phyloP scores from a whole-genome alignment of 2,888 invertebrate species.

The Phragmatobia fuliginosa region DNA sequence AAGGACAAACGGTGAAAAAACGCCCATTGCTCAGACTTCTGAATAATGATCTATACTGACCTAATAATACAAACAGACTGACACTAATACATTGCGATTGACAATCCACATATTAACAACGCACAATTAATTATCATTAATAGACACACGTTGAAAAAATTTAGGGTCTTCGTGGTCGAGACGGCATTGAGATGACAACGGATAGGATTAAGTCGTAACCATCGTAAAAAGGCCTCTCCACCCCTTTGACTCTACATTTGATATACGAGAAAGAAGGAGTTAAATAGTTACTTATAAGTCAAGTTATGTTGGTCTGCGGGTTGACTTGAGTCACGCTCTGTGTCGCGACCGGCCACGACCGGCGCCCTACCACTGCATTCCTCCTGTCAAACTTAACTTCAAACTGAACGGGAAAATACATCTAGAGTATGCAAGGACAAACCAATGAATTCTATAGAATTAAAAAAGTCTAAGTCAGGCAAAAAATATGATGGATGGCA shows the following conservation, averaged over 20 bases:
- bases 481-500: slow-evolving; percentile 25
- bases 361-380: slow-evolving; percentile 76
- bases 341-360: slow-evolving; percentile 77
- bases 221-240: slow-evolving; percentile 54
- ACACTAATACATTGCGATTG: slow-evolving; percentile 79
- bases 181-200: slow-evolving; percentile 85
- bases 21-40: slow-evolving; percentile 10
- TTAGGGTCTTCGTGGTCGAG: slow-evolving; percentile 78
- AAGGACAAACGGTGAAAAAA: slow-evolving; percentile 24
- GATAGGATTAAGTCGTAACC: slow-evolving; percentile 76
- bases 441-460: slow-evolving; percentile 58
- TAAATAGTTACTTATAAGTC: slow-evolving; percentile 57
- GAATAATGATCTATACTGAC: slow-evolving; percentile 48
- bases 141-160: slow-evolving; percentile 70
- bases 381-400: slow-evolving; percentile 81
- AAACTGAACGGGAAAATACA: slow-evolving; percentile 70
- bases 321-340: slow-evolving; percentile 73
- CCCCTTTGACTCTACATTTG: slow-evolving; percentile 39
- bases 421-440: slow-evolving; percentile 71
- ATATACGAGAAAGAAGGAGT: slow-evolving; percentile 40
- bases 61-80: slow-evolving; percentile 66
- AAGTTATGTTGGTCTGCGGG: slow-evolving; percentile 54
- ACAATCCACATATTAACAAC: slow-evolving; percentile 76
- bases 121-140: slow-evolving; percentile 82
- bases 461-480: slow-evolving; percentile 29